Evolutionary conservation across 92 coral and sea anemone genomes (phyloP).

Genomic region (Bergia sp.): DNA sequence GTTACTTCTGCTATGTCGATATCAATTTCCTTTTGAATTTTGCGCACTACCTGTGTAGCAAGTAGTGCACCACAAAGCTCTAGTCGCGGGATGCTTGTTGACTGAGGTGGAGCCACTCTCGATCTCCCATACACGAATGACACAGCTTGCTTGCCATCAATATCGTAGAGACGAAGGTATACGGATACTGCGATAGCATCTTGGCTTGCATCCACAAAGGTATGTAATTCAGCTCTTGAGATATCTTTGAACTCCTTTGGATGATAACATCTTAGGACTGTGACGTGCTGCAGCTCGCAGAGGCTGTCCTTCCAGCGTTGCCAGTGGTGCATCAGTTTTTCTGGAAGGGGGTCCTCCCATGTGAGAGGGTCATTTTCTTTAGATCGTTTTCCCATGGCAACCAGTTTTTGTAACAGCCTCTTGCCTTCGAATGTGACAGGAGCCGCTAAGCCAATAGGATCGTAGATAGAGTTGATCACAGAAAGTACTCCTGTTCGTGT

Average conservation of each 20-base stretch:
- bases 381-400: neutral
- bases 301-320: slow-evolving; percentile 38
- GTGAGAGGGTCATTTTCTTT: slow-evolving; percentile 1
- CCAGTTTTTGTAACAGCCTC: slow-evolving; percentile 7
- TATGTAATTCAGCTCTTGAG: slow-evolving; percentile 37
- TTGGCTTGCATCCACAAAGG: slow-evolving; percentile 43
- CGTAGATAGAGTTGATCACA: neutral
- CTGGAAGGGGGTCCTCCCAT: slow-evolving; percentile 23
- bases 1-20: too few species aligned
- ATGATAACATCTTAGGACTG: slow-evolving; percentile 37
- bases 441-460: neutral
- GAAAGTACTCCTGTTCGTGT: neutral
- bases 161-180: slow-evolving; percentile 27
- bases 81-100: neutral
- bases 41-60: too few species aligned
- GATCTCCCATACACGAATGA: slow-evolving; percentile 36
- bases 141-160: neutral
- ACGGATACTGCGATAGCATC: slow-evolving; percentile 26
- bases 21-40: too few species aligned
- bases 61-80: neutral
- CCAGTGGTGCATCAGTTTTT: slow-evolving; percentile 33
- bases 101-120: slow-evolving; percentile 22
- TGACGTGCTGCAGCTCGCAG: slow-evolving; percentile 6
- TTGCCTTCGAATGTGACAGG: slow-evolving; percentile 2
- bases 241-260: slow-evolving; percentile 34